A percentile compares a stretch with the other conserved stretches of the same genome.
phyloP scores from a whole-genome alignment of 2,797 vertebrate genomes.

The Anguilla obscura region DNA sequence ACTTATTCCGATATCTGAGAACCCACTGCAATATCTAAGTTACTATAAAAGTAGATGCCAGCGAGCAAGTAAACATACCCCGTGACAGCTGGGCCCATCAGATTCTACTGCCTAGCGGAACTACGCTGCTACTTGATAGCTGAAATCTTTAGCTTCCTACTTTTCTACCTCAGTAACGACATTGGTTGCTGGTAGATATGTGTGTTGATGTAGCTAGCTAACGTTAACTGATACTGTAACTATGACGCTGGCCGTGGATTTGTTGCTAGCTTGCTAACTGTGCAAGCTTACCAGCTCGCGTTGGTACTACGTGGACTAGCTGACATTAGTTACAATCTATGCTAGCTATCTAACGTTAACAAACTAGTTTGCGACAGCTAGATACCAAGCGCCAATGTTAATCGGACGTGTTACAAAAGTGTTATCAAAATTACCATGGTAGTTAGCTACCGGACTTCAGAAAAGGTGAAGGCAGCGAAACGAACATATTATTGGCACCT shows the following conservation, averaged over 20 bases:
- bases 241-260: not conserved
- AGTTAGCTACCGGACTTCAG: not conserved
- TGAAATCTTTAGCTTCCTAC: not conserved
- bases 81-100: constrained; percentile 12
- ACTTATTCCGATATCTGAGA: not conserved
- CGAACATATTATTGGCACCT: too few species aligned
- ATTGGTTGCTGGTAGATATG: not conserved
- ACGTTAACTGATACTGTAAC: not conserved
- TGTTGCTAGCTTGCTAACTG: not conserved
- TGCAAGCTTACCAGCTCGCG: not conserved
- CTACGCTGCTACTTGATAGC: not conserved
- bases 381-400: not conserved
- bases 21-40: not conserved
- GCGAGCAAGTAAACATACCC: not conserved
- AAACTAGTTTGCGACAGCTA: not conserved
- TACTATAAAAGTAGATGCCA: not conserved
- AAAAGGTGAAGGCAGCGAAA: not conserved
- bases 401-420: not conserved
- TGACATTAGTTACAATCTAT: not conserved
- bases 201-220: not conserved
- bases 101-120: not conserved
- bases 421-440: not conserved
- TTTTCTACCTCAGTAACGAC: not conserved
- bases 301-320: not conserved
- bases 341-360: not conserved